Conservation (phyloP, 1,140 invertebrate genomes). For the Heliconius melpomene region DNA sequence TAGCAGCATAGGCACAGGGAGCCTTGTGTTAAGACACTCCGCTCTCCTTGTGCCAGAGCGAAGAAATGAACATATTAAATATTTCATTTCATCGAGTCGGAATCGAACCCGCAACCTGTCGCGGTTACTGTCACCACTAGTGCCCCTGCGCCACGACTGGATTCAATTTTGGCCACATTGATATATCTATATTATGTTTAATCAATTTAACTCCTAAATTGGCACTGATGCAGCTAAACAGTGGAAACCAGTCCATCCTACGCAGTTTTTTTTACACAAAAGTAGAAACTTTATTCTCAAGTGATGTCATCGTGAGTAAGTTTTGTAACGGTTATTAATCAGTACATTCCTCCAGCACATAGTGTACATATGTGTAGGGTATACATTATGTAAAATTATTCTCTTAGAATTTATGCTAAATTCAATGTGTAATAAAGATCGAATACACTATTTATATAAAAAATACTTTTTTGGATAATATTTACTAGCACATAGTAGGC, state of each 20-base stretch:
- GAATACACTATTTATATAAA: too few species aligned
- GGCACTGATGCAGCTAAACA: slow-evolving; percentile 1
- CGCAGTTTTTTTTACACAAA: slow-evolving; percentile 5
- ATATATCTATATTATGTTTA: background rate
- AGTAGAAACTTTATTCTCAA: background rate
- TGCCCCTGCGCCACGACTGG: too few species aligned
- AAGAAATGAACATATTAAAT: too few species aligned
- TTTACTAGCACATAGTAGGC: too few species aligned
- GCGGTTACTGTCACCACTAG: too few species aligned
- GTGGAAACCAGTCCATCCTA: slow-evolving; percentile 24
- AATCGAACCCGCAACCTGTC: too few species aligned
- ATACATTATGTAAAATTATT: background rate
- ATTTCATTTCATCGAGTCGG: too few species aligned
- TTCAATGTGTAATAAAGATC: background rate
- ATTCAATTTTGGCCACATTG: background rate
- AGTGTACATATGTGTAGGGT: background rate
- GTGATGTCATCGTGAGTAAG: slow-evolving; percentile 7
- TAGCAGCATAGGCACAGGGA: too few species aligned
- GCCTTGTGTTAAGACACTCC: too few species aligned
- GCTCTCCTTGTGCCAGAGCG: too few species aligned
- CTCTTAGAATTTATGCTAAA: background rate
- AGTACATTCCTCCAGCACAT: background rate
- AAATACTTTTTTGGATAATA: too few species aligned
- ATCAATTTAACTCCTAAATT: background rate
- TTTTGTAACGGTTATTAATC: background rate